These are phyloP conservation scores for Rhagonycha fulva DNA, from an alignment of 2,888 invertebrate genomes.

Conservation along the genomic window DNA sequence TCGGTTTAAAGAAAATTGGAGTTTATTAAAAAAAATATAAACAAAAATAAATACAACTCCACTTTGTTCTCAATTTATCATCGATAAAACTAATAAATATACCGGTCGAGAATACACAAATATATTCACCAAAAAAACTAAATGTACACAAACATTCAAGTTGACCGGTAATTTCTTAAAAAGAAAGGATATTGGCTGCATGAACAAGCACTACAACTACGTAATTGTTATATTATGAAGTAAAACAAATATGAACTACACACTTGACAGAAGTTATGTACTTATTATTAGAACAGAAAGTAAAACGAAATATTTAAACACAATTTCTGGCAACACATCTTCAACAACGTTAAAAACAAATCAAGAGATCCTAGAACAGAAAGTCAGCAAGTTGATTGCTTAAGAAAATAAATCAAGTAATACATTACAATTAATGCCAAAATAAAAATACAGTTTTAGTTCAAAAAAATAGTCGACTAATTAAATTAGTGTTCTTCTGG, in stretches of 20 bases:
- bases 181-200: not conserved
- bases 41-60: not conserved
- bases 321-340: not conserved
- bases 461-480: not conserved
- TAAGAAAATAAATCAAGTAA: not conserved
- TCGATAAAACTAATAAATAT: not conserved
- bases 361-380: not conserved
- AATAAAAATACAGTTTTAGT: not conserved
- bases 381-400: not conserved
- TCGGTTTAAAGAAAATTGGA: not conserved
- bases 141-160: not conserved
- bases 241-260: slow-evolving; percentile 1
- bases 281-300: not conserved
- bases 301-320: not conserved
- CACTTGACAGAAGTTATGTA: not conserved
- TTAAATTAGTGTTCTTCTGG: slow-evolving; percentile 57
- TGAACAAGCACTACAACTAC: not conserved
- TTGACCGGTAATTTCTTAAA: not conserved
- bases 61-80: not conserved
- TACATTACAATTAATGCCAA: not conserved
- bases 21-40: not conserved
- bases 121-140: not conserved
- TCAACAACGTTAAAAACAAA: not conserved
- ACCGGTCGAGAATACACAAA: not conserved
- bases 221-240: not conserved